Evolutionary conservation across 2,797 vertebrate genomes (phyloP).

Genomic region (Poecilia velifera): DNA sequence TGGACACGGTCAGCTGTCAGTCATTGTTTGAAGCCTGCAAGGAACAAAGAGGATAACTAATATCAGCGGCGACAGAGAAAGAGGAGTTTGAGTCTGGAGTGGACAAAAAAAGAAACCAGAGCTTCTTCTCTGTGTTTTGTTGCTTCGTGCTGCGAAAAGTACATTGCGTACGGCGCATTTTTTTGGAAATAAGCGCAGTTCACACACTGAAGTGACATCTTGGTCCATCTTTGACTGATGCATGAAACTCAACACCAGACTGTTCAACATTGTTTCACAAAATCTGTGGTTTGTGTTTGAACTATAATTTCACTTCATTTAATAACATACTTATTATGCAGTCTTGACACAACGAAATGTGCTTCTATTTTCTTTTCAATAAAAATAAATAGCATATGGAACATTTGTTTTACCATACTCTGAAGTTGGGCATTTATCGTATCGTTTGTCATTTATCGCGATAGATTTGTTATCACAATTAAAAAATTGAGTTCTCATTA

Average conservation of each 20-base stretch:
- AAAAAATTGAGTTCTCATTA: too few relatives aligned
- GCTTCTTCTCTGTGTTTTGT: slow-evolving; percentile 3
- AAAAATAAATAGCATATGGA: background rate
- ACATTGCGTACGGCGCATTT: background rate
- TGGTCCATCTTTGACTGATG: background rate
- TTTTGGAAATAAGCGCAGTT: background rate
- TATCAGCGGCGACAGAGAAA: slow-evolving; percentile 13
- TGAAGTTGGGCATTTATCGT: too few relatives aligned
- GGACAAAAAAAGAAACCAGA: background rate
- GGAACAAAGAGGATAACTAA: slow-evolving; percentile 33
- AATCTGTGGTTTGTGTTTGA: background rate
- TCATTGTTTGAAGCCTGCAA: slow-evolving; percentile 55
- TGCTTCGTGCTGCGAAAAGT: background rate
- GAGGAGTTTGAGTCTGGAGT: slow-evolving; percentile 12
- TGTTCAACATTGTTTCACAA: background rate
- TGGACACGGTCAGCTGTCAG: slow-evolving; percentile 60
- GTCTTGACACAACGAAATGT: background rate
- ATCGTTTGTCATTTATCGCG: too few relatives aligned
- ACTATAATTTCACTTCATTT: background rate
- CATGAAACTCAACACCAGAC: background rate
- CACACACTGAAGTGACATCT: background rate
- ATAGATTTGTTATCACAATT: too few relatives aligned
- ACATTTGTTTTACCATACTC: background rate
- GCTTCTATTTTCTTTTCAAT: background rate
- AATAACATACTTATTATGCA: background rate